phyloP scores from a whole-genome alignment of 2,888 invertebrate genomes.

The Monochamus alternatus region DNA sequence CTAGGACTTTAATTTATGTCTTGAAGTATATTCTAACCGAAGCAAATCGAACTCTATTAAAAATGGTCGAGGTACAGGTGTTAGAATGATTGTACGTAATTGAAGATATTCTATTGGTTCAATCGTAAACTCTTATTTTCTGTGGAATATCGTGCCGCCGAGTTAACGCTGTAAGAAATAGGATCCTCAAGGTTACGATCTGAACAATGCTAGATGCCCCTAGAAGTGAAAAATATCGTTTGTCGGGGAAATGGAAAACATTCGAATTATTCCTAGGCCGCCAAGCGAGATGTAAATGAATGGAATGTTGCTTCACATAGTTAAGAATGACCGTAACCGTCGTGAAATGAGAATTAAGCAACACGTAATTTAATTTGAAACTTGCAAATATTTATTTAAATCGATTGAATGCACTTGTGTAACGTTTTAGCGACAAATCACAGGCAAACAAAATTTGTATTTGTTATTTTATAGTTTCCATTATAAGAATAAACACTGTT shows the following conservation, averaged over 20 bases:
- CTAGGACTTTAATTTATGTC: conserved; percentile 10
- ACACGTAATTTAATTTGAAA: too few relatives aligned
- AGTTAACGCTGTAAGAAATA: conserved; percentile 1
- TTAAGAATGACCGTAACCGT: too few relatives aligned
- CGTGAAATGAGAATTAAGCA: too few relatives aligned
- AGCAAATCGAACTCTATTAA: conserved; percentile 30
- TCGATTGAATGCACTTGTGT: too few relatives aligned
- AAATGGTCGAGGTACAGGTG: conserved; percentile 24
- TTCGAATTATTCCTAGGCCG: not conserved
- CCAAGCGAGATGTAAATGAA: too few relatives aligned
- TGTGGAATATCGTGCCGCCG: not conserved
- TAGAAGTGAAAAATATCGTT: not conserved
- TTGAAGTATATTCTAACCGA: conserved; percentile 13
- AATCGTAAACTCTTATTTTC: conserved; percentile 19
- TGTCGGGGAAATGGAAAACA: not conserved
- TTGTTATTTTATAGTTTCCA: conserved; percentile 10
- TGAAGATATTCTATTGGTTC: conserved; percentile 10
- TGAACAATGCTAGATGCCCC: not conserved
- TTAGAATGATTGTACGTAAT: conserved; percentile 22
- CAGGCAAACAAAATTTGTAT: not conserved
- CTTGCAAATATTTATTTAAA: too few relatives aligned
- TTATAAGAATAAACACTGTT: conserved; percentile 19
- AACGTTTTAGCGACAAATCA: too few relatives aligned
- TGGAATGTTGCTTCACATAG: too few relatives aligned
- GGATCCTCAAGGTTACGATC: not conserved